Conservation (phyloP, 2,113 vertebrate genomes). For the Antigone vipio region DNA sequence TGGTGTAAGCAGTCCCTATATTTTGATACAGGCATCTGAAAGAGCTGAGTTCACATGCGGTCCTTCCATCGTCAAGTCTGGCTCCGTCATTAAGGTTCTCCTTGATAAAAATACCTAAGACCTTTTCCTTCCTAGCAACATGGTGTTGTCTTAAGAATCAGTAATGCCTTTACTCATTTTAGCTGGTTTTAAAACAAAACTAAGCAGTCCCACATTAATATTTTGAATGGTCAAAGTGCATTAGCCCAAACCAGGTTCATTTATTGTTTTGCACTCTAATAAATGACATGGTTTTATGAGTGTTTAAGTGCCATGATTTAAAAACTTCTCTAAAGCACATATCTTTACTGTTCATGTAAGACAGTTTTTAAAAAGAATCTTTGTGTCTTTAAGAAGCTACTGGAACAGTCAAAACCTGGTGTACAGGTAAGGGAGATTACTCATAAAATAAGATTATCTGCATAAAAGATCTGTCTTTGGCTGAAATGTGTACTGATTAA, state of each 20-base stretch:
- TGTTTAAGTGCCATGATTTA: neutral
- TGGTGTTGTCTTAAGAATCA: neutral
- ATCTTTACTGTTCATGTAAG: neutral
- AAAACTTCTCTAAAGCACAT: neutral
- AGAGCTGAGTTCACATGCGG: neutral
- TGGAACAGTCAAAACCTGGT: neutral
- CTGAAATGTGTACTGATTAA: neutral
- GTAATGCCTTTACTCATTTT: neutral
- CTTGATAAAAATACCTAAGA: neutral
- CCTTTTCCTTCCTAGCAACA: neutral
- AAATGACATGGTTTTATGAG: neutral
- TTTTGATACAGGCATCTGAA: neutral
- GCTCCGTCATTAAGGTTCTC: neutral
- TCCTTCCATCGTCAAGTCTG: neutral
- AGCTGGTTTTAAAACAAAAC: neutral
- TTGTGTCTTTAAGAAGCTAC: neutral
- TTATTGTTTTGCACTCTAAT: neutral
- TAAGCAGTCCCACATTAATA: neutral
- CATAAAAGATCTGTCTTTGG: neutral
- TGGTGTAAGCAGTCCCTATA: neutral
- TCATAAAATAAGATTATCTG: neutral
- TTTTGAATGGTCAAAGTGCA: neutral
- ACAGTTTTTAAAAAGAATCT: neutral
- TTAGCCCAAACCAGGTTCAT: neutral
- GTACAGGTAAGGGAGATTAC: neutral